Conservation (phyloP, 2,888 invertebrate species). For the Trissolcus japonicus region DNA sequence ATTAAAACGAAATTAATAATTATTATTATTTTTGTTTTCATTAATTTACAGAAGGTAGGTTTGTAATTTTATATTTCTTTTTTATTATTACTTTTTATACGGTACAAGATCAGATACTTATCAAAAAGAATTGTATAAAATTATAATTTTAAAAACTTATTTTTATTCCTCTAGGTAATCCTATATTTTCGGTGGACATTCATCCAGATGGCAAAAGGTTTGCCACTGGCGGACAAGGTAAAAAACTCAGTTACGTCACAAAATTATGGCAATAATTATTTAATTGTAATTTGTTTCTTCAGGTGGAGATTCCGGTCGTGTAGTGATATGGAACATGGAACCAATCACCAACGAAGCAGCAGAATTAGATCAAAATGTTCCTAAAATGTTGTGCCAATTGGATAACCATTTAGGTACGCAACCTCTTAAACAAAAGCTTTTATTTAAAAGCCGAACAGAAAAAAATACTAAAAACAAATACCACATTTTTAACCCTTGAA, state of each 20-base stretch:
- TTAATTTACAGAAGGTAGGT: too few relatives aligned
- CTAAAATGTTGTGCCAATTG: constrained; percentile 96
- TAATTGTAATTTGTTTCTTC: constrained; percentile 12
- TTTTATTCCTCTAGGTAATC: constrained; percentile 81
- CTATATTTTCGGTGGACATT: constrained; percentile 97
- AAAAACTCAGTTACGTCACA: constrained; percentile 5
- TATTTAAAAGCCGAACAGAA: neutral
- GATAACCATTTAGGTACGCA: constrained; percentile 92
- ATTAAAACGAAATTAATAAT: too few relatives aligned
- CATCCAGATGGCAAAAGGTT: constrained; percentile 97
- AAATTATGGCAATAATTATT: too few relatives aligned
- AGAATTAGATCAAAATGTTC: constrained; percentile 88
- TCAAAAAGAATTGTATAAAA: too few relatives aligned
- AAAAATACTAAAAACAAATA: neutral
- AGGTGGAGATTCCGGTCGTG: constrained; percentile 92
- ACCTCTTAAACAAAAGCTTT: neutral
- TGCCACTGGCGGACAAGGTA: constrained; percentile 93
- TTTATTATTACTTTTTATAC: too few relatives aligned
- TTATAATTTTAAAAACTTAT: too few relatives aligned
- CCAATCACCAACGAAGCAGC: constrained; percentile 88
- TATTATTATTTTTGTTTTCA: too few relatives aligned
- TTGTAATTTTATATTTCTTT: too few relatives aligned
- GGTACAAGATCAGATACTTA: too few relatives aligned
- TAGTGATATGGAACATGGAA: constrained; percentile 96
- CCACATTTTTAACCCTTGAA: neutral